A percentile compares a stretch with the other conserved stretches of the same genome.
These are phyloP conservation scores for Enteromius radiatus DNA, from an alignment of 2,797 vertebrate species.

Conservation along the genomic window DNA sequence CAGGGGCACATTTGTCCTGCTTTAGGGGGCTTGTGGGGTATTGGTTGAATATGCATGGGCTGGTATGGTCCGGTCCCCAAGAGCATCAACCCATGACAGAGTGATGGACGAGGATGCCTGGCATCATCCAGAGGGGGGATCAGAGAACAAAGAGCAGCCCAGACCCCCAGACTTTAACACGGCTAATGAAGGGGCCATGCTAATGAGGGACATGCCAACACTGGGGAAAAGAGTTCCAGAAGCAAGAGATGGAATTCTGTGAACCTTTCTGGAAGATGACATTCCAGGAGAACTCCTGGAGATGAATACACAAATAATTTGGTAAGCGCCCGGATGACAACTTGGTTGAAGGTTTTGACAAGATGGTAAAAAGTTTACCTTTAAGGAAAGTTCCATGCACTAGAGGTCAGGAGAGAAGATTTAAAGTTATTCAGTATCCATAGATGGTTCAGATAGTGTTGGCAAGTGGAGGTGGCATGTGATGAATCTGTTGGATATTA, in stretches of 20 bases:
- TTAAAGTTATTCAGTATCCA: not conserved
- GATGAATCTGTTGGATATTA: not conserved
- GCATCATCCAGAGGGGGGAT: conserved; percentile 76
- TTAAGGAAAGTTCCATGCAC: conserved; percentile 1
- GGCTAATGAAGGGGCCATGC: conserved; percentile 68
- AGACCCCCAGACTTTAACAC: conserved; percentile 59
- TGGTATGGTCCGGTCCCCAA: conserved; percentile 65
- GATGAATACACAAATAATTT: conserved; percentile 30
- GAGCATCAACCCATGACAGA: conserved; percentile 73
- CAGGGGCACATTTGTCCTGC: conserved; percentile 68
- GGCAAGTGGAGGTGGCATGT: not conserved
- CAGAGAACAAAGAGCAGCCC: conserved; percentile 68
- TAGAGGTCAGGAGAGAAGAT: not conserved
- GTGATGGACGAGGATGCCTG: conserved; percentile 74
- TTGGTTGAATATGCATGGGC: conserved; percentile 68
- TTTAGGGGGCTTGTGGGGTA: conserved; percentile 57
- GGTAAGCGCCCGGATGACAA: conserved; percentile 20
- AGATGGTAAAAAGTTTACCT: not conserved
- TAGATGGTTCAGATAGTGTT: not conserved
- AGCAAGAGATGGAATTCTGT: conserved; percentile 51
- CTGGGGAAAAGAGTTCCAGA: conserved; percentile 46
- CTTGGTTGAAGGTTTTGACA: not conserved
- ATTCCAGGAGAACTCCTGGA: conserved; percentile 10
- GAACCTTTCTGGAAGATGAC: conserved; percentile 5
- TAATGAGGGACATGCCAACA: conserved; percentile 64